Percentiles rank a stretch among this genome's conserved stretches.
Evolutionary conservation across 2,797 vertebrate genomes (phyloP).

Genomic region (Lateolabrax maculatus): DNA sequence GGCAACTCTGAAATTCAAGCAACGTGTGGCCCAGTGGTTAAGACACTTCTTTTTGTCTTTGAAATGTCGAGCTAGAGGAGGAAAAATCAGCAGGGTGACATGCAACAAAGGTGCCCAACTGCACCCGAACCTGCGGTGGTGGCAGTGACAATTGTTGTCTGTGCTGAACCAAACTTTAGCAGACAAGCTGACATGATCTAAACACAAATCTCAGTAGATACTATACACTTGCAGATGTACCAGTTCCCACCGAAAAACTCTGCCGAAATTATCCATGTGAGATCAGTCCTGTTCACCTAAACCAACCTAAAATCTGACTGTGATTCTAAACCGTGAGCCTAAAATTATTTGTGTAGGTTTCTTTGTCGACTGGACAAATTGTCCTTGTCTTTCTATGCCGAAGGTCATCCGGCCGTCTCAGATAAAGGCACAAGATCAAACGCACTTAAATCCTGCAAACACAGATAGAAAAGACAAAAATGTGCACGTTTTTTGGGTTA

Average conservation of each 20-base stretch:
- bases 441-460: slow-evolving; percentile 18
- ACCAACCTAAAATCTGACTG: not conserved
- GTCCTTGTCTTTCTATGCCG: not conserved
- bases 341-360: not conserved
- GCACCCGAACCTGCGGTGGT: no score
- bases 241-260: no score
- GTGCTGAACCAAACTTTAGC: slow-evolving; percentile 1
- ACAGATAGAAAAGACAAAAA: slow-evolving; percentile 7
- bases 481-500: not conserved
- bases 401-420: slow-evolving; percentile 6
- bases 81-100: not conserved
- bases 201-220: no score
- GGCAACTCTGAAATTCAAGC: not conserved
- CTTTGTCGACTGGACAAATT: not conserved
- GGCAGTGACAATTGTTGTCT: not conserved
- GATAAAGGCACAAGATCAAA: slow-evolving; percentile 32
- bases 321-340: not conserved
- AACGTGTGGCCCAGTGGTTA: not conserved
- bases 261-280: not conserved
- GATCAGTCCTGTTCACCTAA: not conserved
- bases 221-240: no score
- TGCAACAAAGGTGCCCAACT: no score
- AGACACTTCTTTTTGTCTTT: not conserved
- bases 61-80: not conserved
- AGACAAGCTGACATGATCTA: no score